phyloP scores from a whole-genome alignment of 2,888 invertebrate genomes.

The Thysanoteuthis rhombus region DNA sequence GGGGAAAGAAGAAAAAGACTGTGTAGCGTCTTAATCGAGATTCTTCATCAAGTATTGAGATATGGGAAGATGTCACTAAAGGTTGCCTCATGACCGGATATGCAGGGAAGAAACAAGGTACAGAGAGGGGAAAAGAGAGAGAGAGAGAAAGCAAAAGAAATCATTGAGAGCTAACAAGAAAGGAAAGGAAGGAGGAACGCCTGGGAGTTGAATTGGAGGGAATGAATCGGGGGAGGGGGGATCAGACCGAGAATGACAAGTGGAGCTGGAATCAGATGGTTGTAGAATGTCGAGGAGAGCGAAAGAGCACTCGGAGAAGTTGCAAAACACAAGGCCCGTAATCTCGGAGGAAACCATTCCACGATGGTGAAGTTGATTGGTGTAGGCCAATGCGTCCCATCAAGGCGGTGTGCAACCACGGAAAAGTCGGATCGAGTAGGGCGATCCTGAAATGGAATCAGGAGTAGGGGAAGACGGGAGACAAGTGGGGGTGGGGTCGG shows the following conservation, averaged over 20 bases:
- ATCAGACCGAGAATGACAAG: not conserved
- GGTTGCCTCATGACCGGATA: too few relatives aligned
- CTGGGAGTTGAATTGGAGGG: too few relatives aligned
- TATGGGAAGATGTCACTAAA: too few relatives aligned
- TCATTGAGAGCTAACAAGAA: too few relatives aligned
- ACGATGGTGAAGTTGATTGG: not conserved
- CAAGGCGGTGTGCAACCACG: not conserved
- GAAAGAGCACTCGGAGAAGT: not conserved
- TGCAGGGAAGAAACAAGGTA: too few relatives aligned
- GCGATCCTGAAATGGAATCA: not conserved
- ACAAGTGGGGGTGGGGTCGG: not conserved
- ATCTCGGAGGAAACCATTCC: not conserved
- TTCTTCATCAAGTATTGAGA: too few relatives aligned
- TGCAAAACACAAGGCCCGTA: not conserved
- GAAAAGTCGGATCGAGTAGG: not conserved
- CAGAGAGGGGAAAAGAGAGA: too few relatives aligned
- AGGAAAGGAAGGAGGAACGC: too few relatives aligned
- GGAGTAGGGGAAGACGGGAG: too few relatives aligned
- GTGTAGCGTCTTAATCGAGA: too few relatives aligned
- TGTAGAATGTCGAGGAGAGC: constrained; percentile 12
- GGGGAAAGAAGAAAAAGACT: too few relatives aligned
- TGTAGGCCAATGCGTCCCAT: not conserved
- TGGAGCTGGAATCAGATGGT: not conserved
- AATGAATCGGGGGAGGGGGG: not conserved
- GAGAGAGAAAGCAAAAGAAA: too few relatives aligned